Base-by-base conservation (phyloP, 2,888 invertebrate species). In the Villa cingulata region DNA sequence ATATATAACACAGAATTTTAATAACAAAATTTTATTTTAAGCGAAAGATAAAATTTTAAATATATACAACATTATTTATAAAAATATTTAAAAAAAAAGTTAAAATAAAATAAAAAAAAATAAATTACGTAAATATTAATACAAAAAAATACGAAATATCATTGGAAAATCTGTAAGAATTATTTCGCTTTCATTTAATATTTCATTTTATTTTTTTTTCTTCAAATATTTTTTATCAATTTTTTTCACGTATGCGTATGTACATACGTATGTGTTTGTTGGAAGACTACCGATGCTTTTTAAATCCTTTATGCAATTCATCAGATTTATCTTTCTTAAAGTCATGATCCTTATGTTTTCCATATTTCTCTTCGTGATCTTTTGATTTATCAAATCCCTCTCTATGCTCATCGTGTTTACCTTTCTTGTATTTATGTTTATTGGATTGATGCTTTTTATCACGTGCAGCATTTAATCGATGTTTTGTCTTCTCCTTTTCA, bases 401-500 rank as follows among this genome's bases (percentile, higher is more conserved):
- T 64, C 83, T 81, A 55, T 81, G 81, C 53, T 82, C 79, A 58
- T 83, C 81, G 61, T 80, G 78, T 60, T 83, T 81, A 15, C 83
- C 84, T 63, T 84, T 83, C 59, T 82, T 79, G 62, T 80, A 78
- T 53, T 82, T 76, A 5, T 83, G 83, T 58, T 83, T 82, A 72
- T 83, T 83, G 18, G 83, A 83, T 62, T 81, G 77, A 57, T 82
- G 78, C 63, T 81, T 81, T 53, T 79, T 78, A 59, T 83, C 79
- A 62, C 81, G 77, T 1, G 80, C 83, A 54, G 79, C 78, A 63
- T 84, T 80, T 66, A 83, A 79, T 57, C 80, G 77, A 1, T 77
- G 80, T n/a, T 83, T 83, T 68, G 84, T 83, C 69, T 83, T 82
- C 67, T 82, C 81, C 53, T 79, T 78, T 2, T 81, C 83, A 54